Evolutionary conservation across 2,113 vertebrate genomes (phyloP).

Genomic region (Recurvirostra avosetta): DNA sequence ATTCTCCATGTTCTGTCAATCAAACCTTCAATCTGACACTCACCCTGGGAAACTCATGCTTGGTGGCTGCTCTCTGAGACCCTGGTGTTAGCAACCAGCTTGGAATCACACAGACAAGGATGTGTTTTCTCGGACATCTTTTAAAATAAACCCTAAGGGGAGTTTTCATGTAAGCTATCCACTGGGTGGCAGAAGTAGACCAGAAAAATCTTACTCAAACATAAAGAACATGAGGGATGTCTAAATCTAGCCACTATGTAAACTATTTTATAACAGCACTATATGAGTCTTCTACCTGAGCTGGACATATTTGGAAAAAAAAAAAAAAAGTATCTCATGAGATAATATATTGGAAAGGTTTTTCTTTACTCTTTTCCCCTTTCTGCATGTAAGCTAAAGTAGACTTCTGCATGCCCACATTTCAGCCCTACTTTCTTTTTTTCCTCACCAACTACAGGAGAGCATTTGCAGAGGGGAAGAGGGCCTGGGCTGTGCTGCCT

Average conservation of each 20-base stretch:
- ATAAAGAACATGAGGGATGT: neutral
- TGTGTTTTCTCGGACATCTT: neutral
- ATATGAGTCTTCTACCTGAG: neutral
- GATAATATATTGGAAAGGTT: neutral
- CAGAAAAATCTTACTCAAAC: neutral
- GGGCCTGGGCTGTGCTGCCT: neutral
- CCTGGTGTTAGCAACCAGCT: neutral
- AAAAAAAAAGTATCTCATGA: neutral
- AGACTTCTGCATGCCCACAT: neutral
- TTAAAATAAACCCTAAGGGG: neutral
- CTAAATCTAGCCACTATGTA: neutral
- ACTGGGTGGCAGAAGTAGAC: constrained; percentile 55
- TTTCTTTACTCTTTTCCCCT: neutral
- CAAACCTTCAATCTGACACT: neutral
- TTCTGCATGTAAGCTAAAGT: neutral
- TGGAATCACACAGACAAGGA: neutral
- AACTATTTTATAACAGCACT: neutral
- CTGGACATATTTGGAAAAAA: neutral
- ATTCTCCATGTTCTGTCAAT: neutral
- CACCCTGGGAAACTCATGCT: neutral
- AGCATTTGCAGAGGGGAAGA: neutral
- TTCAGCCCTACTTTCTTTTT: neutral
- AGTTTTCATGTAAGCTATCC: neutral
- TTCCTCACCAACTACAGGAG: neutral
- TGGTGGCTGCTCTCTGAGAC: neutral